Conservation (phyloP, 2,797 vertebrate genomes). For the Karalla daura region DNA sequence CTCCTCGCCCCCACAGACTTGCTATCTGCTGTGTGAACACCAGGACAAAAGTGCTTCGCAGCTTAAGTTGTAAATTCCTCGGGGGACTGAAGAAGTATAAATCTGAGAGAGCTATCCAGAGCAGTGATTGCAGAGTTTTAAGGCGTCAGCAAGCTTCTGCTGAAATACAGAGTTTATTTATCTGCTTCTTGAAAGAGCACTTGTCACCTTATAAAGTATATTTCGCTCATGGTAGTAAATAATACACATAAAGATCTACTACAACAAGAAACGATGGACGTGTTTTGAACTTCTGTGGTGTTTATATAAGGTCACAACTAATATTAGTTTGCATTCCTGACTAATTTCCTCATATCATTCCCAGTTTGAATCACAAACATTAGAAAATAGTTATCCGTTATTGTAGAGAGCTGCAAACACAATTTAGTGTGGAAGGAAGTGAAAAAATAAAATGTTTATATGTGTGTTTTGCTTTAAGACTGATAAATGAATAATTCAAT, state of each 20-base stretch:
- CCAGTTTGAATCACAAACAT: neutral
- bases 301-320: neutral
- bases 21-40: constrained; percentile 13
- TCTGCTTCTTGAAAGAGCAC: constrained; percentile 59
- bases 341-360: neutral
- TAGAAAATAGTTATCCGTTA: neutral
- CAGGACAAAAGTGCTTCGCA: constrained; percentile 33
- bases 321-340: neutral
- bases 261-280: constrained; percentile 8
- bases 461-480: no score
- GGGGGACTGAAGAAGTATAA: constrained; percentile 52
- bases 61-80: constrained; percentile 63
- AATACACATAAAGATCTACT: constrained; percentile 25
- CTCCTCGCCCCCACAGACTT: neutral
- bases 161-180: constrained; percentile 74
- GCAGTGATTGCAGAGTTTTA: constrained; percentile 63
- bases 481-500: no score
- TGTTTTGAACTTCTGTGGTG: neutral
- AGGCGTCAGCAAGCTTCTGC: constrained; percentile 72
- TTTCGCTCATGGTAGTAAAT: constrained; percentile 42
- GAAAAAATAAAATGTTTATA: no score
- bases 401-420: no score
- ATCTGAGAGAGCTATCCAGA: constrained; percentile 57
- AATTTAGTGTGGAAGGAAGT: no score
- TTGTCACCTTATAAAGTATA: constrained; percentile 45